Base-by-base conservation (phyloP, 2,113 vertebrate species). In the Castor canadensis region DNA sequence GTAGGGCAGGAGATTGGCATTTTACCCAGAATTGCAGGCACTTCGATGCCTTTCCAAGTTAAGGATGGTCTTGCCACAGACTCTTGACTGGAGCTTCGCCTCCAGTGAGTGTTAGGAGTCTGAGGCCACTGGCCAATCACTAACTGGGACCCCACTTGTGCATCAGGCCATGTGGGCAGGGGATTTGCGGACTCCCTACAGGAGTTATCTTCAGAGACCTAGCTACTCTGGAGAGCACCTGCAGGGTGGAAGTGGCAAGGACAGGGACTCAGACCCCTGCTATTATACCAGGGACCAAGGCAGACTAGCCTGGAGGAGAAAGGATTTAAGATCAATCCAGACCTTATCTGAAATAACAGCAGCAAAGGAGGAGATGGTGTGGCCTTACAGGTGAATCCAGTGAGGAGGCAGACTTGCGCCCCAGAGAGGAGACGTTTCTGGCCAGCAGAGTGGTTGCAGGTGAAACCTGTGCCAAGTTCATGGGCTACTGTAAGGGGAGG, bases 31-130 rank as follows among this genome's bases (percentile, higher is more conserved):
- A 66, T 56, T 73, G 58, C 26, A 58, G 69, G 54, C 28, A 24
- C 9, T 85, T 81, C 32, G 40, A 30, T 11, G 54, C 17, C 72
- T 52, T 6, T 72, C 40, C 30, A 84, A 17, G 11, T 45, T 47
- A 92, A 60, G 28, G 11, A 35, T 1, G 49, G 58, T 40, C 90
- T 56, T 0, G 0, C 45, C 69, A 56, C 2, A 13, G 24, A 1
- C 10, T 40, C 77, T 3, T n/a, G n/a, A n/a, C n/a, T n/a, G n/a
- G 9, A 83, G 47, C 17, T 84, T 47, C 38, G 6, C 40, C 26
- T 56, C 58, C 19, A 28, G 83, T 40, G 2, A 19, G 45, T 19
- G 76, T 60, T 66, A 52, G 60, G 49, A 52, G 32, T 79, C 22
- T 2, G 9, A 49, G 15, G 35, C 47, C 58, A 28, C 11, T 24